Conservation (phyloP, 2,888 invertebrate genomes). For the Reticulitermes lucifugus region DNA sequence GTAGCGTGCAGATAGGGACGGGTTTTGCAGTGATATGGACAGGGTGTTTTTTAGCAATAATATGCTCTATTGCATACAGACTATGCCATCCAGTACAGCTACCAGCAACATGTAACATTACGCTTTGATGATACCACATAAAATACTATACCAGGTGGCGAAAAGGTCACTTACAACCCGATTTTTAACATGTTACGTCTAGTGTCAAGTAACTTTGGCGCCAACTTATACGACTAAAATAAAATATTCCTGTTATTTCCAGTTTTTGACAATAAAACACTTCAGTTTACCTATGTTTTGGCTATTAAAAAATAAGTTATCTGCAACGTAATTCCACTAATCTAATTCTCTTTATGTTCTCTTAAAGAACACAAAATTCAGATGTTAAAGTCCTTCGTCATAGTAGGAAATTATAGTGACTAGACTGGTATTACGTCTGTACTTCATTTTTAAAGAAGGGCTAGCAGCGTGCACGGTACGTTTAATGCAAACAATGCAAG, state of each 20-base stretch:
- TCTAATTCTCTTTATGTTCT: background rate
- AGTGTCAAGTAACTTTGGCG: no score
- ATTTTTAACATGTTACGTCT: no score
- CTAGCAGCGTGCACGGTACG: no score
- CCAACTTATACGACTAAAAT: no score
- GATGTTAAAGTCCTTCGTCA: no score
- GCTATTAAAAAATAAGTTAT: background rate
- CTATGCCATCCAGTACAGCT: background rate
- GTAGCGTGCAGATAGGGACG: background rate
- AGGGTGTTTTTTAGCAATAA: no score
- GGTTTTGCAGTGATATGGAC: background rate
- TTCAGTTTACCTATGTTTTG: background rate
- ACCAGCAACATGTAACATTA: background rate
- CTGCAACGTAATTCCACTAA: background rate
- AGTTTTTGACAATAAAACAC: background rate
- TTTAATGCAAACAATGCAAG: no score
- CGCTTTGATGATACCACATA: background rate
- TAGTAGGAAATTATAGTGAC: no score
- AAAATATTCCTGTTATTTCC: no score
- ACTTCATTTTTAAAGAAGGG: no score
- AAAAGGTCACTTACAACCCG: background rate
- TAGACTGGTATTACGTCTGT: no score
- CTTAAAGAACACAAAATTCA: background rate
- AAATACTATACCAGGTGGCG: background rate
- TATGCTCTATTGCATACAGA: background rate